Evolutionary conservation across 2,113 vertebrate species (phyloP).

Genomic region (Neolamprologus modestus): DNA sequence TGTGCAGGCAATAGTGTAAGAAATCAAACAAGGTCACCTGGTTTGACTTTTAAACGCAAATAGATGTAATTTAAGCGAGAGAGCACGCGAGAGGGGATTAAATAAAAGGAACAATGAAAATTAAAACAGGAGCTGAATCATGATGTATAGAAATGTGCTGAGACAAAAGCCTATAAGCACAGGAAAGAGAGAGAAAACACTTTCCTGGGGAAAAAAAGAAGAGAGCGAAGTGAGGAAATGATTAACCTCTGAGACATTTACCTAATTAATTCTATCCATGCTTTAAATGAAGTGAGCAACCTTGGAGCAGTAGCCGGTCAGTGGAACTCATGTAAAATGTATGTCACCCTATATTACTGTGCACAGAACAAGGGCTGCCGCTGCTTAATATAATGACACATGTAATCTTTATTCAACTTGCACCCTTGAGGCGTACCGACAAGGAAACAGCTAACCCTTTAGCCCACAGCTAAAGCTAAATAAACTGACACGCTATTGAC

Average conservation of each 20-base stretch:
- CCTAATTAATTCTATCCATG: conserved; percentile 61
- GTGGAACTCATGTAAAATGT: conserved; percentile 66
- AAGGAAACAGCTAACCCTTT: conserved; percentile 25
- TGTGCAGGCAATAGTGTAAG: not conserved
- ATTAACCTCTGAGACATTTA: conserved; percentile 67
- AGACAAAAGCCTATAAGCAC: not conserved
- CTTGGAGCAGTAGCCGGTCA: conserved; percentile 40
- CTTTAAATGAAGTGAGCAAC: conserved; percentile 59
- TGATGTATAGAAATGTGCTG: not conserved
- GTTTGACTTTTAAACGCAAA: conserved; percentile 37
- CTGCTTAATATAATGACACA: conserved; percentile 62
- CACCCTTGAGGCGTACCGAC: conserved; percentile 19
- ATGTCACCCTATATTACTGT: conserved; percentile 48
- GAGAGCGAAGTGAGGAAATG: conserved; percentile 11
- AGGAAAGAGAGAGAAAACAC: not conserved
- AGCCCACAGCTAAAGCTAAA: conserved; percentile 39
- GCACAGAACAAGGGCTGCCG: conserved; percentile 41
- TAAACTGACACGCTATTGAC: conserved; percentile 48
- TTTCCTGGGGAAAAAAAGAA: not conserved
- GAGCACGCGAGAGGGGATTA: not conserved
- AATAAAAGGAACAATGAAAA: not conserved
- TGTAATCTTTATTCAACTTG: conserved; percentile 62
- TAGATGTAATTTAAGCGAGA: not conserved
- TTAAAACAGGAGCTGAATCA: not conserved
- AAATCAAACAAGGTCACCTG: not conserved